Evolutionary conservation across 2,113 vertebrate genomes (phyloP).

Genomic region (Mola mola): DNA sequence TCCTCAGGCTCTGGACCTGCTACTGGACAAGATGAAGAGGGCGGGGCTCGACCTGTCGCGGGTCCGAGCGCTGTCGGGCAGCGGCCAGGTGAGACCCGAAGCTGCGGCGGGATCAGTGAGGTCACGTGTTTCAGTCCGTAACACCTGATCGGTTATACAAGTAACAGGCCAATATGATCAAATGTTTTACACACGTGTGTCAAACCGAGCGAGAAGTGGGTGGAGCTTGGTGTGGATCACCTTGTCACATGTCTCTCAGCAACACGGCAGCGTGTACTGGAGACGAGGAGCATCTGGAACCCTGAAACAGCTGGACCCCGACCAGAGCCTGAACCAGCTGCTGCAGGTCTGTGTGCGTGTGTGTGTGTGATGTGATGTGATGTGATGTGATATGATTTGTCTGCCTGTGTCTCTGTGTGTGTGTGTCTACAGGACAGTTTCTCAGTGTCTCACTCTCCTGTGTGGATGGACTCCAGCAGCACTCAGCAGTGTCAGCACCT

Average conservation of each 20-base stretch:
- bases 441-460: constrained; percentile 83
- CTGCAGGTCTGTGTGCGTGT: constrained; percentile 82
- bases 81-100: constrained; percentile 86
- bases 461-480: constrained; percentile 98
- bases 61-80: constrained; percentile 90
- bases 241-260: no score
- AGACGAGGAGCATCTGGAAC: constrained; percentile 80
- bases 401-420: constrained; percentile 17
- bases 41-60: constrained; percentile 87
- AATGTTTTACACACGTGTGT: no score
- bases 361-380: neutral
- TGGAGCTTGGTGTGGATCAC: no score
- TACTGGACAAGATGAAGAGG: constrained; percentile 90
- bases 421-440: constrained; percentile 83
- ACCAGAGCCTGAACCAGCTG: constrained; percentile 76
- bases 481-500: constrained; percentile 83
- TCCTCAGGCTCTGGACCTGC: constrained; percentile 89
- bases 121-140: neutral
- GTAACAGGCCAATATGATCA: no score
- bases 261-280: constrained; percentile 97
- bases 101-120: neutral
- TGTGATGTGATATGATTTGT: constrained; percentile 49
- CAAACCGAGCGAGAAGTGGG: no score
- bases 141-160: no score
- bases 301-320: constrained; percentile 76